A percentile compares a stretch with the other conserved stretches of the same genome.
Evolutionary conservation across 2,797 vertebrate species (phyloP).

Genomic region (Pterois miles): DNA sequence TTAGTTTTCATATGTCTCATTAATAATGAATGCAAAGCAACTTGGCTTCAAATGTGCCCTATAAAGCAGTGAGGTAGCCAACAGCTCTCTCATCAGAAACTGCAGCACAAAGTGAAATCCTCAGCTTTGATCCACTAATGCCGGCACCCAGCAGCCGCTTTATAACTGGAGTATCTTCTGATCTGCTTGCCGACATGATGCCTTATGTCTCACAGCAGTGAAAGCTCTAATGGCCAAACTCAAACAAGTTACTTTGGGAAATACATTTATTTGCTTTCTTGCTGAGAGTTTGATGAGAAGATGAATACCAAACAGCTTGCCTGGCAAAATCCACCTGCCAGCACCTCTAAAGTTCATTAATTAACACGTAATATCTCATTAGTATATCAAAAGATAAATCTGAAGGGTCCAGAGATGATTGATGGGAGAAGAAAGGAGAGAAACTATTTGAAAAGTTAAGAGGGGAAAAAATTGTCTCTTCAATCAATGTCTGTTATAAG

Average conservation of each 20-base stretch:
- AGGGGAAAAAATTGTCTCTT: too few species aligned
- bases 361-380: not conserved
- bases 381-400: not conserved
- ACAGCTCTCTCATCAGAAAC: slow-evolving; percentile 3
- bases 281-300: not conserved
- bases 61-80: not conserved
- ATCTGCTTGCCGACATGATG: slow-evolving; percentile 12
- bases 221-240: not conserved
- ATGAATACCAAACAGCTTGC: not conserved
- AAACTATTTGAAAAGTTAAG: too few species aligned
- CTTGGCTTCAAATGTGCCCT: slow-evolving; percentile 5
- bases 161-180: slow-evolving; percentile 9
- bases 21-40: slow-evolving; percentile 8
- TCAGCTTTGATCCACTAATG: slow-evolving; percentile 9
- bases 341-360: not conserved
- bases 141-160: not conserved
- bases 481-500: not conserved
- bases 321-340: too few species aligned
- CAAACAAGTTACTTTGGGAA: not conserved
- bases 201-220: not conserved
- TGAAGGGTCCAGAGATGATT: too few species aligned
- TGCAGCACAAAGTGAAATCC: slow-evolving; percentile 4
- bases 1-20: not conserved
- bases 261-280: not conserved
- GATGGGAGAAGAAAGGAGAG: not conserved